Base-by-base conservation (phyloP, 1,140 invertebrate genomes). In the Cherax destructor region DNA sequence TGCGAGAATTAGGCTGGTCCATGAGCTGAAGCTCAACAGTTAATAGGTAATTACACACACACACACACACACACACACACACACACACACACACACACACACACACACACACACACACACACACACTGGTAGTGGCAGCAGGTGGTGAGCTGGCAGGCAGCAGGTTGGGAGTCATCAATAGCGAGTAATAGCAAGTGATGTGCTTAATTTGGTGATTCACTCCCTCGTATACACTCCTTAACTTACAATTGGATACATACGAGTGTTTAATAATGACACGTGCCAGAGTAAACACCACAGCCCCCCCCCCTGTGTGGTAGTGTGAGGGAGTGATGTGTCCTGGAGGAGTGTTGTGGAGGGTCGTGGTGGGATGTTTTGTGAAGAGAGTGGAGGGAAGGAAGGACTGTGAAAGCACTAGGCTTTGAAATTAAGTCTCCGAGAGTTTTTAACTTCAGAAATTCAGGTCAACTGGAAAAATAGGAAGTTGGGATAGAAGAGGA, bases 201-300 rank as follows among this genome's bases (percentile, higher is more conserved):
- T 83, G 81, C 69, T 83, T 83, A 83, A 83, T 59, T 83, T 83
- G 81, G 59, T 47, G 59, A 24, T 59, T 69, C 49, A 30, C 81
- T 69, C 81, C 81, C 81, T 83, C 81, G 81, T 56, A 83, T 83
- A 83, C 49, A 83, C 81, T 69, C 81, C 81, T 47, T 5, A 69
- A 69, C 59, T 83, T 83, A 83, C 81, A 83, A 83, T 83, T 83
- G 69, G 81, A 83, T 83, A 83, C 69, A 83, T 83, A 83, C 41
- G 59, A 83, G 59, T 74, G 4, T 50, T 56, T 83, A 83, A 10
- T 61, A 83, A 83, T 13, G 4, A 1, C 80, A 30, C 78, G 13
- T 83, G 52, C 50, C n/a, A 41, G 56, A 30, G 59, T 30, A 61
- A 83, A 83, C 30, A 83, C 13, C 49, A 52, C 47, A 50, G 3